Base-by-base conservation (phyloP, 2,888 invertebrate species). In the Andrena flavipes region DNA sequence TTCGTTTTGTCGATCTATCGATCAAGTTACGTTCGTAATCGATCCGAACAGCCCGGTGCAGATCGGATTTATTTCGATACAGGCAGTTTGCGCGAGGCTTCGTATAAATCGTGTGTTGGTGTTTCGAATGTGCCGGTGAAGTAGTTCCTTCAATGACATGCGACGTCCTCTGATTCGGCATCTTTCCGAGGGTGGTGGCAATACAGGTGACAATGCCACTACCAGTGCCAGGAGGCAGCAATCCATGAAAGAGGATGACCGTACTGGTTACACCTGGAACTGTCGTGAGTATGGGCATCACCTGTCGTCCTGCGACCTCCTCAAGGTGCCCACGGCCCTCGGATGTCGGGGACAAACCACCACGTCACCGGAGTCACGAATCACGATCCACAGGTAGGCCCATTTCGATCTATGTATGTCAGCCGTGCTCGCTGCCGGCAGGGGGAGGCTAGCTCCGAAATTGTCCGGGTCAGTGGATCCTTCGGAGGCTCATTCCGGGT, bases 101-200 rank as follows among this genome's bases (percentile, higher is more conserved):
- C 8, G 10, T 16, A n/a, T 51, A 33, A 48, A n/a, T 72, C 59
- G 54, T 33, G 73, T 35, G 33, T 35, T 23, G 26, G 8, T 59
- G 69, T 33, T 72, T 74, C 67, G 78, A 73, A 78, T 77, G 80
- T 76, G 81, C 73, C 79, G 77, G 84, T 86, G 81, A 76, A 29
- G 51, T 16, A 59, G 23, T 35, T 51, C 4, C 30, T 33, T 8
- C 70, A 13, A 89, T 85, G 88, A 87, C 69, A 93, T 93, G 93
- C 90, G 93, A 83, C 92, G 93, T 72, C 93, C 93, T 69, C 81
- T 93, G 73, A 92, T 92, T 84, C 92, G 93, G 54, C 93, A 93
- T 87, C 89, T 93, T 67, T 93, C 93, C 64, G 93, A 93, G 85
- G 93, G 93, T 76, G 92, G 93, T 60, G 92, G 92, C 29, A 88